Percentiles rank a stretch among this genome's conserved stretches.
Evolutionary conservation across 2,888 invertebrate genomes (phyloP).

Genomic region (Lepidonotus clava): DNA sequence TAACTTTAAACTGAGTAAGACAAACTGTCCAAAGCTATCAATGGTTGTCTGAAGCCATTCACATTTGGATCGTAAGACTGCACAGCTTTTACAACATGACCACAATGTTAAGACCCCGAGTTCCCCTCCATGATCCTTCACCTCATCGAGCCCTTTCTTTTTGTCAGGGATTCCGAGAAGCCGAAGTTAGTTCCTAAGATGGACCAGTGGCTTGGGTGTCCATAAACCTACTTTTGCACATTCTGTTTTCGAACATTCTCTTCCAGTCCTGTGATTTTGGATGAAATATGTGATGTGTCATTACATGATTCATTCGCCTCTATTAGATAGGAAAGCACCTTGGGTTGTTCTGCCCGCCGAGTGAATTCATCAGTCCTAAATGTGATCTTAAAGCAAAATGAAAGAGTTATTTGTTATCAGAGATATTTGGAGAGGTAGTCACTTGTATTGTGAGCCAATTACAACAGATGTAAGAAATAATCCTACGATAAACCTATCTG

Average conservation of each 20-base stretch:
- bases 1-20: not conserved
- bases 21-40: too few relatives aligned
- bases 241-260: not conserved
- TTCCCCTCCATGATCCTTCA: not conserved
- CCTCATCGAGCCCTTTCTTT: not conserved
- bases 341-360: not conserved
- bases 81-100: too few relatives aligned
- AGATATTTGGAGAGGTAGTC: too few relatives aligned
- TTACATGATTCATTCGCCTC: too few relatives aligned
- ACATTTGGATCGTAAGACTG: too few relatives aligned
- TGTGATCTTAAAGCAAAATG: not conserved
- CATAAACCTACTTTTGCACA: too few relatives aligned
- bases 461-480: too few relatives aligned
- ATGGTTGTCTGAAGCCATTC: too few relatives aligned
- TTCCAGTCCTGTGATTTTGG: not conserved
- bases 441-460: too few relatives aligned
- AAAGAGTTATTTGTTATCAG: too few relatives aligned
- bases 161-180: not conserved
- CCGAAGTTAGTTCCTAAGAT: slow-evolving; percentile 10
- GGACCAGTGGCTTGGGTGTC: not conserved
- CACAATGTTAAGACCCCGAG: too few relatives aligned
- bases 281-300: not conserved
- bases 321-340: not conserved
- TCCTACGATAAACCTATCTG: too few relatives aligned
- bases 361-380: not conserved